These are phyloP conservation scores for Bagarius yarrelli DNA, from an alignment of 2,113 vertebrate species.

Conservation along the genomic window DNA sequence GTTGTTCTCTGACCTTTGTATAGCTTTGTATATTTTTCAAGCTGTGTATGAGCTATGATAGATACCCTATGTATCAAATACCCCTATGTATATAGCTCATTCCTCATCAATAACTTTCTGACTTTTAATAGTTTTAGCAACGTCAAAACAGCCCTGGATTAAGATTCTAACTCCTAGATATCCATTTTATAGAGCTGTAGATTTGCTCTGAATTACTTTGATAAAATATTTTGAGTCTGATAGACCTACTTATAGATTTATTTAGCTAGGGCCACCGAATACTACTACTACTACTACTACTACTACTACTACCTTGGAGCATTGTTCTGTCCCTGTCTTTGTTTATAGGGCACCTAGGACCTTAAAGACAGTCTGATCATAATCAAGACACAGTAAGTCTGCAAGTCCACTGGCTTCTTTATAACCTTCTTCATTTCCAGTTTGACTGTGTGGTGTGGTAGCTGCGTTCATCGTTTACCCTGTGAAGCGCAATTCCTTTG, in stretches of 20 bases:
- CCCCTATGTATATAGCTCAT: background rate
- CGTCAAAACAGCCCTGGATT: background rate
- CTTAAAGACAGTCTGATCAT: slow-evolving; percentile 47
- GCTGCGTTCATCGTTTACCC: slow-evolving; percentile 51
- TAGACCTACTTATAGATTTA: background rate
- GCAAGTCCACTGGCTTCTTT: slow-evolving; percentile 51
- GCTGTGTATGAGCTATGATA: no score
- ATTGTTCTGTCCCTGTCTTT: slow-evolving; percentile 56
- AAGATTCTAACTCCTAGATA: background rate
- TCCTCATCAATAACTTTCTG: background rate
- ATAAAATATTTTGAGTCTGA: background rate
- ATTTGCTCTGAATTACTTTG: background rate
- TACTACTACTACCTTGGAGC: slow-evolving; percentile 33
- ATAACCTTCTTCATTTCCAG: slow-evolving; percentile 55
- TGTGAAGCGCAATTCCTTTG: slow-evolving; percentile 52
- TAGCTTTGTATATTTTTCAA: no score
- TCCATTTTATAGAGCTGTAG: background rate
- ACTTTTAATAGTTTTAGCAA: background rate
- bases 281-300: slow-evolving; percentile 28
- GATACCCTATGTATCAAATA: slow-evolving; percentile 6
- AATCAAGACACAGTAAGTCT: slow-evolving; percentile 57
- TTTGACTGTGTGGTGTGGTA: slow-evolving; percentile 51
- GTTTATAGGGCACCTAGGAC: slow-evolving; percentile 55
- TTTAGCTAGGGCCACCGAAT: slow-evolving; percentile 11
- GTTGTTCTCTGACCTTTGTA: slow-evolving; percentile 5